Evolutionary conservation across 1,140 invertebrate genomes (phyloP).

Genomic region (Nymphalis io): DNA sequence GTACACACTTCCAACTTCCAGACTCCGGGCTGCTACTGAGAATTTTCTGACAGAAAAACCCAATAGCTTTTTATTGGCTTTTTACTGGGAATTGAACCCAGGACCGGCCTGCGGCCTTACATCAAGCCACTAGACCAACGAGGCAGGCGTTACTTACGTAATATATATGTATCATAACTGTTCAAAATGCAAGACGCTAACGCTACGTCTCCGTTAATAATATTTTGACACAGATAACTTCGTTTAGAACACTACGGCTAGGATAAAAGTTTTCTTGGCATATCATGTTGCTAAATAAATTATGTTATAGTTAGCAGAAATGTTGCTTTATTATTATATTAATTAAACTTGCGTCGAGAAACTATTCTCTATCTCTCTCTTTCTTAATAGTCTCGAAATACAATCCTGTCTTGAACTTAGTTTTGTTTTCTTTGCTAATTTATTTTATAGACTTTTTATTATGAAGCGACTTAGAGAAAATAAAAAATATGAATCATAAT

Average conservation of each 20-base stretch:
- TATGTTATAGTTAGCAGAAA: constrained; percentile 7
- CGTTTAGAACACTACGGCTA: neutral
- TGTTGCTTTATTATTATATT: constrained; percentile 12
- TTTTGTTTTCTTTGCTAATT: neutral
- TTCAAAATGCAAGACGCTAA: neutral
- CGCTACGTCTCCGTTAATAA: neutral
- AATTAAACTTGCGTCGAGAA: neutral
- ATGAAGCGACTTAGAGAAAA: no score
- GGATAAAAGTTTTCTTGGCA: neutral
- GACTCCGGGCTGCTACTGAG: no score
- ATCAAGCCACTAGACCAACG: no score
- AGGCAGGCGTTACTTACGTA: no score
- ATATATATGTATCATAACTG: neutral
- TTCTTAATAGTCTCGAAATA: neutral
- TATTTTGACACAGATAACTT: neutral
- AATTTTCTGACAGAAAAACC: no score
- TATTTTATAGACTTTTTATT: no score
- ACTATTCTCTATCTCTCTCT: neutral
- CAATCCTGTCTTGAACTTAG: neutral
- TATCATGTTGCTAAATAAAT: constrained; percentile 8
- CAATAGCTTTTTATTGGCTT: no score
- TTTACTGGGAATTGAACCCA: no score
- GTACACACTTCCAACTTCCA: no score
- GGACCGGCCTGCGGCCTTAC: no score
- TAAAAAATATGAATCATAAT: no score